Percentiles rank a stretch among this genome's conserved stretches.
Conservation (phyloP, 2,113 vertebrate species). For the Pedetes capensis region DNA sequence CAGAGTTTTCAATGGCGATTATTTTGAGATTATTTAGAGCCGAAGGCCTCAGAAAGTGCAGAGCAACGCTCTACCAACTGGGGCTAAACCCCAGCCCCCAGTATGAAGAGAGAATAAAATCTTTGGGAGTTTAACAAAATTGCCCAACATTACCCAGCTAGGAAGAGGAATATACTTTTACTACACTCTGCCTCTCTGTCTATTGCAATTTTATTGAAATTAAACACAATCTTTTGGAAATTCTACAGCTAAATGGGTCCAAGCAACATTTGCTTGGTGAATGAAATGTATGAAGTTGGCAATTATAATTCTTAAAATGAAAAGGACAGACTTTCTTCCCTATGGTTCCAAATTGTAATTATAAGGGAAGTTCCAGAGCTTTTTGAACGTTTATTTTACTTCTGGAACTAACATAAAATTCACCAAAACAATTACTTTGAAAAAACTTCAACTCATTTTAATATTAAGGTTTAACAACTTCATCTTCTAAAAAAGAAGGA, state of each 20-base stretch:
- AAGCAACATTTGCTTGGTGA: not conserved
- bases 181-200: not conserved
- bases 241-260: not conserved
- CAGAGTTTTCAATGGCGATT: too few relatives aligned
- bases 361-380: not conserved
- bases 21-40: too few relatives aligned
- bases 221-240: not conserved
- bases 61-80: too few relatives aligned
- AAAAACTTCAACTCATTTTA: not conserved
- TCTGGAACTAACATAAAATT: not conserved
- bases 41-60: too few relatives aligned
- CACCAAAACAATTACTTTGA: not conserved
- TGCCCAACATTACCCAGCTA: not conserved
- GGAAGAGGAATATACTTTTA: not conserved
- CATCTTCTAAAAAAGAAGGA: not conserved
- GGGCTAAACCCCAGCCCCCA: too few relatives aligned
- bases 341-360: not conserved
- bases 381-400: not conserved
- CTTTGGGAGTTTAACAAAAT: not conserved
- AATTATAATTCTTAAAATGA: not conserved
- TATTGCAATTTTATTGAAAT: not conserved
- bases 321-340: not conserved
- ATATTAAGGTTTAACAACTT: not conserved
- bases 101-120: not conserved
- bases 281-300: not conserved